Conservation (phyloP, 2,797 vertebrate genomes). For the Clarias pachynema region DNA sequence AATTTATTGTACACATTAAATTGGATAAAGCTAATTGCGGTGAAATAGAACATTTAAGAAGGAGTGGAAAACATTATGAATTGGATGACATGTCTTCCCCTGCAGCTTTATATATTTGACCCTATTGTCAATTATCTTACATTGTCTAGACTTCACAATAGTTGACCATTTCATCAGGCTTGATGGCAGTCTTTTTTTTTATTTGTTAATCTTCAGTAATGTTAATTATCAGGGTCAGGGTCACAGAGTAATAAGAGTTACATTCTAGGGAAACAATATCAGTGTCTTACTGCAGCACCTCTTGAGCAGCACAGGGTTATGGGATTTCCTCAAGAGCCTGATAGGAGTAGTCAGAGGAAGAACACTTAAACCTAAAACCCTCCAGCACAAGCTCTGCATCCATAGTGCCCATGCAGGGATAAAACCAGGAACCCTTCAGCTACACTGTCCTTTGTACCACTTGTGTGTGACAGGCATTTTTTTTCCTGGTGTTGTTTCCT, state of each 20-base stretch:
- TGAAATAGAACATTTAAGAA: conserved; percentile 16
- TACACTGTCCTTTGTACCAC: conserved; percentile 25
- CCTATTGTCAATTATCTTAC: not conserved
- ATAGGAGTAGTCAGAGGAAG: conserved; percentile 18
- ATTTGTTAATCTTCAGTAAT: not conserved
- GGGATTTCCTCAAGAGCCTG: conserved; percentile 17
- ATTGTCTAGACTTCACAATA: not conserved
- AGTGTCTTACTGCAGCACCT: not conserved
- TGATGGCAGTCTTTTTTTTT: not conserved
- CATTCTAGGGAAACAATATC: not conserved
- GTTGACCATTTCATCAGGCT: not conserved
- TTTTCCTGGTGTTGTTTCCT: conserved; percentile 32
- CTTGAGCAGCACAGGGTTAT: not conserved
- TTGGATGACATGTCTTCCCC: not conserved
- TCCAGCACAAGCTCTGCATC: not conserved
- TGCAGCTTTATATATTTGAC: not conserved
- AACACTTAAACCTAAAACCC: conserved; percentile 14
- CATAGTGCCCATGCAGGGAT: not conserved
- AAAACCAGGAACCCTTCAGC: conserved; percentile 3
- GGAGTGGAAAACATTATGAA: not conserved
- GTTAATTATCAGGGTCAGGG: not conserved
- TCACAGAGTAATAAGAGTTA: not conserved
- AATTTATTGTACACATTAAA: conserved; percentile 22
- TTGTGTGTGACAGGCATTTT: conserved; percentile 34
- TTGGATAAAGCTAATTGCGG: conserved; percentile 34